These are phyloP conservation scores for Bhutanitis thaidina DNA, from an alignment of 2,888 invertebrate species.

Conservation along the genomic window DNA sequence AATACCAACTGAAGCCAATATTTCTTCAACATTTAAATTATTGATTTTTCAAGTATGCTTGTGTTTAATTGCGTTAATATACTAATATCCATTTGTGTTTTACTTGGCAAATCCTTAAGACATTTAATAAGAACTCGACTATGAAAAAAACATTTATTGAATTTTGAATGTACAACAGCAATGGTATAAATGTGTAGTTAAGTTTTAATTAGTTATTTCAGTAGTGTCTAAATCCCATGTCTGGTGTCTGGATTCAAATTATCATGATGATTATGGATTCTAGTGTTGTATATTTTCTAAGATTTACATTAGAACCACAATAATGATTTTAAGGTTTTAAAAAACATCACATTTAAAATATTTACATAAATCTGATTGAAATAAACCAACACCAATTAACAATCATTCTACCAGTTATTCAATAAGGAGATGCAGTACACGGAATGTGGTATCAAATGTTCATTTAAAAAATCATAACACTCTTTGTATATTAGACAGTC, in stretches of 20 bases:
- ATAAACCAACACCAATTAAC: background rate
- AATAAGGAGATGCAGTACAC: background rate
- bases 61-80: too few relatives aligned
- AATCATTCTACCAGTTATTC: background rate
- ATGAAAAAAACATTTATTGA: slow-evolving; percentile 63
- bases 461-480: background rate
- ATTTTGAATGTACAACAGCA: slow-evolving; percentile 57
- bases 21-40: too few relatives aligned
- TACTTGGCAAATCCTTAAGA: too few relatives aligned
- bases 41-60: too few relatives aligned
- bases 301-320: too few relatives aligned
- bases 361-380: background rate
- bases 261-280: too few relatives aligned
- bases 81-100: too few relatives aligned
- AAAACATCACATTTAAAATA: background rate
- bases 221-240: background rate
- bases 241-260: background rate
- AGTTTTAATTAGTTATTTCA: slow-evolving; percentile 13
- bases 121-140: too few relatives aligned
- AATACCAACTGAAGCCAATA: too few relatives aligned
- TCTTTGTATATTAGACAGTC: too few relatives aligned
- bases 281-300: too few relatives aligned
- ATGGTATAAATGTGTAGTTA: slow-evolving; percentile 45
- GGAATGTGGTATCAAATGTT: slow-evolving; percentile 11
- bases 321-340: too few relatives aligned